Percentiles rank a stretch among this genome's conserved stretches.
Evolutionary conservation across 1,140 invertebrate genomes (phyloP).

Genomic region (Protaetia brevitarsis): DNA sequence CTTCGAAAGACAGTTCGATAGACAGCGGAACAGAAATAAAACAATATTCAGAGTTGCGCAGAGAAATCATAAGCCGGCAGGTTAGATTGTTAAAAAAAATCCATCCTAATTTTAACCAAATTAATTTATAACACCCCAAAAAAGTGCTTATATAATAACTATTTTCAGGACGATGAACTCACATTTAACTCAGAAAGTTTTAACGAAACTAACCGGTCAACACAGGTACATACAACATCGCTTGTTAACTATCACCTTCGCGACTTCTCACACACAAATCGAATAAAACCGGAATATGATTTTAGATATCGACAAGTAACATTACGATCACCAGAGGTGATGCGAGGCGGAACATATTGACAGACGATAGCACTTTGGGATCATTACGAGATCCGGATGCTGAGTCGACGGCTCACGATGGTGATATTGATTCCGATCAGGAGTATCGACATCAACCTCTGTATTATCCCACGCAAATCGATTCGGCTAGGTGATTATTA

Average conservation of each 20-base stretch:
- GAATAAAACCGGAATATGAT: neutral
- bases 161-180: slow-evolving; percentile 15
- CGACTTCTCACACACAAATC: neutral
- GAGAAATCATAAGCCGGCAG: neutral
- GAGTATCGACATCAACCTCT: slow-evolving; percentile 51
- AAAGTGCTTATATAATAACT: too few species aligned
- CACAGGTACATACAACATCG: neutral
- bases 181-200: neutral
- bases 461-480: slow-evolving; percentile 54
- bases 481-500: slow-evolving; percentile 43
- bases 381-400: slow-evolving; percentile 54
- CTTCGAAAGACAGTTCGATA: slow-evolving; percentile 78
- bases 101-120: too few species aligned
- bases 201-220: slow-evolving; percentile 24
- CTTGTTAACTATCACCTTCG: neutral
- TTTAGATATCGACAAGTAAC: slow-evolving; percentile 20
- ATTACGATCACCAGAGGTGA: slow-evolving; percentile 30
- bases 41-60: slow-evolving; percentile 52
- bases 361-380: slow-evolving; percentile 39
- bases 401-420: slow-evolving; percentile 79
- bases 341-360: slow-evolving; percentile 32
- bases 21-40: slow-evolving; percentile 72
- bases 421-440: slow-evolving; percentile 78
- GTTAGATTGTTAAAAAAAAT: too few species aligned
- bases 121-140: too few species aligned